Evolutionary conservation across 2,888 invertebrate species (phyloP), one percentile per base, ranked within the genome.

Genomic region (Pristionchus exspectatus): DNA sequence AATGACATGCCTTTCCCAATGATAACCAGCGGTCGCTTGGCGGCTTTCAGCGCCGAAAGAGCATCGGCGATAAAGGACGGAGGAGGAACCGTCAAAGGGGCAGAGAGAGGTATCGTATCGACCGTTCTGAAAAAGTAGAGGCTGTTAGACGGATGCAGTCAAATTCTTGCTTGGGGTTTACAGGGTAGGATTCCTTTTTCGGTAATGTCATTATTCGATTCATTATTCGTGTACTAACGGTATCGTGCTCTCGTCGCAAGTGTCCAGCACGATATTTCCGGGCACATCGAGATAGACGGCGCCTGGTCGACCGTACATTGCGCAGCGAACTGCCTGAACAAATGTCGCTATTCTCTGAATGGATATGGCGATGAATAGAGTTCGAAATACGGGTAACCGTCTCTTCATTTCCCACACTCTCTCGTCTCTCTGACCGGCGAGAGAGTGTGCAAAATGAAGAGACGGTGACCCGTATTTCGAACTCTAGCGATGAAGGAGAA

Each of bases 1-100:
- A n/a, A n/a, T n/a, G n/a, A n/a, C n/a, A n/a, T n/a, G n/a, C 96
- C 98, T 96, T 98, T 98, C 90, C 98, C 98, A 56, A 98, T 96
- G 90, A 98, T 97, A 2, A 98, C 96, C 56, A 98, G 96, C 0
- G 98, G 98, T n/a, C 97, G 96, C 92, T 96, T 92, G 2, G 98
- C 97, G 83, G 95, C 95, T 0, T 96, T 95, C 72, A 99, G 95
- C 59, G 97, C 91, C 33, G 96, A 96, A 1, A 97, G 97, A 0
- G 98, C 97, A 90, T 96, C 95, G 4, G 96, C 96, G n/a, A 98
- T 96, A n/a, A 63, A 63, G 63, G 63, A 63, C 0, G 97, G 96
- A 92, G 97, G 96, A 0, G 98, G 98, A 95, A 96, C 96, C 0
- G 96, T 96, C 0, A 96, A 95, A 0, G 97, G 97, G 12, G 97